Evolutionary conservation across 2,113 vertebrate genomes (phyloP), one percentile per base, ranked within the genome.

Genomic region (Butorides virescens): DNA sequence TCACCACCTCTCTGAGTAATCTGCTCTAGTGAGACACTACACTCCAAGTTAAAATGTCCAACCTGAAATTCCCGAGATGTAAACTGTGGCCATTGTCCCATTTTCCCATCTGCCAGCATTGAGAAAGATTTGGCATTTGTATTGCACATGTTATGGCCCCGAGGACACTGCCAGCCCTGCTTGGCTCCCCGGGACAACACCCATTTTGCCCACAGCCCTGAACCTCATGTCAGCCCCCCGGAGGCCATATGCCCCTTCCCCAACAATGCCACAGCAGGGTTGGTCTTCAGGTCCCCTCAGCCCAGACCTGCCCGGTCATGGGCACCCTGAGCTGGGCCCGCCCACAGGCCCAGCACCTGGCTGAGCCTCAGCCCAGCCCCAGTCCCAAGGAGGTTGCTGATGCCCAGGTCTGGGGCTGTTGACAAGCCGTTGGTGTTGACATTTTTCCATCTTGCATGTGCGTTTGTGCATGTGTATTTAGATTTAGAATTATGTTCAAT

Each of bases 261-360:
- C 15, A 67, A 1, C 0, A 4, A 16, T 1, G 2, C 46, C 3
- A 1, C 23, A 25, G 36, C 36, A 84, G 67, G 37, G 20, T 15
- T 2, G 5, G 6, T 37, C 36, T 83, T 34, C 70, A 72, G 14
- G 9, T 61, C 25, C 11, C 25, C 25, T 29, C 18, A 27, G 30
- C 19, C 25, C 56, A n/a, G 36, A 20, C 12, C 56, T 50, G 36
- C 23, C 29, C 2, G 2, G n/a, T 23, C 79, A 50, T 34, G 44
- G 17, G 13, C 8, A 6, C 46, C 15, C 32, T 62, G 30, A 53
- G 12, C 30, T 1, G 1, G 17, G 30, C 29, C 18, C 11, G 50
- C 29, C 44, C 4, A 1, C 19, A 18, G 25, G 36, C 30, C 56
- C 30, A 52, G 22, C 36, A 25, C 32, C 19, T 4, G 1, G 30